phyloP scores from a whole-genome alignment of 2,888 invertebrate species.

The Scaptodrosophila latifasciaeformis region DNA sequence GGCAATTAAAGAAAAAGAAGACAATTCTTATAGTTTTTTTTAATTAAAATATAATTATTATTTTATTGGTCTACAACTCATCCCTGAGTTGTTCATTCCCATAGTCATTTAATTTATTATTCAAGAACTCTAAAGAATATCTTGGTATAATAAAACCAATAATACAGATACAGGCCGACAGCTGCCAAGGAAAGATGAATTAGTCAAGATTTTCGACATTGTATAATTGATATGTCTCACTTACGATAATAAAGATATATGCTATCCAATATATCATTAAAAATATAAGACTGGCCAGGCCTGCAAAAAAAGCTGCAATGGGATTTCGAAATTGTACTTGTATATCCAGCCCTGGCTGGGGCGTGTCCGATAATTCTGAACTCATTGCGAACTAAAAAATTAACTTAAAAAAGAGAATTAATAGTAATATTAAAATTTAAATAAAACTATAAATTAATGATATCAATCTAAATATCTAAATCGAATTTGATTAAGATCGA shows the following conservation, averaged over 20 bases:
- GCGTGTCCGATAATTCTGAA: no score
- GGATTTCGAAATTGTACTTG: slow-evolving; percentile 32
- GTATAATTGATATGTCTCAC: not conserved
- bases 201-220: not conserved
- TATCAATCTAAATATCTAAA: no score
- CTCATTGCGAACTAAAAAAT: no score
- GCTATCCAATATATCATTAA: slow-evolving; percentile 39
- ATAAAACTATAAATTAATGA: no score
- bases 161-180: slow-evolving; percentile 29
- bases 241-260: slow-evolving; percentile 37
- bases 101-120: slow-evolving; percentile 35
- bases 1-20: slow-evolving; percentile 50
- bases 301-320: slow-evolving; percentile 24
- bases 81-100: slow-evolving; percentile 34
- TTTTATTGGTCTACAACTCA: slow-evolving; percentile 29
- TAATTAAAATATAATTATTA: slow-evolving; percentile 35
- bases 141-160: slow-evolving; percentile 43
- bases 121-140: slow-evolving; percentile 34
- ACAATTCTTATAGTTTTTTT: slow-evolving; percentile 19
- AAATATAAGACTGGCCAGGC: slow-evolving; percentile 29
- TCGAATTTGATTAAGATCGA: no score
- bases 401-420: no score
- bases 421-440: no score
- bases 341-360: no score
- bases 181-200: slow-evolving; percentile 12